phyloP scores from a whole-genome alignment of 1,140 invertebrate species.

The Argopecten irradians region DNA sequence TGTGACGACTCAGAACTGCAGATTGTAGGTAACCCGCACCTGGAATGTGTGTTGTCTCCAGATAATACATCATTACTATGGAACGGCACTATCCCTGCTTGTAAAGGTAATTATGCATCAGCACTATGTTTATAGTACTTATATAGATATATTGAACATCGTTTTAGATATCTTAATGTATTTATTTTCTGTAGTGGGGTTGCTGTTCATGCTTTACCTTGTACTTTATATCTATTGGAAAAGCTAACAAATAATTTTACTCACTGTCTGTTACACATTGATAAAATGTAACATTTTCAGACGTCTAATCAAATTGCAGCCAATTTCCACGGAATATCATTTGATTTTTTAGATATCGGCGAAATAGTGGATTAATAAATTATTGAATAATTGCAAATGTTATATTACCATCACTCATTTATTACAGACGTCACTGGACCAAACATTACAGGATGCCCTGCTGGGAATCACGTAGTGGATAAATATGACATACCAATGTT shows the following conservation, averaged over 20 bases:
- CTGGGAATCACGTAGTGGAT: neutral
- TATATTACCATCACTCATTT: no score
- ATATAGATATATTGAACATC: neutral
- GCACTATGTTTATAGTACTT: neutral
- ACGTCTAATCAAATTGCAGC: no score
- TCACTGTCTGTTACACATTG: no score
- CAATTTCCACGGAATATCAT: no score
- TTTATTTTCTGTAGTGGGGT: no score
- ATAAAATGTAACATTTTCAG: no score
- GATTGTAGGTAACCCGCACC: neutral
- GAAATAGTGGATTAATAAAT: no score
- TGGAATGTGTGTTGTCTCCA: neutral
- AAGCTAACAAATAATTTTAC: no score
- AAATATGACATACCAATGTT: constrained; percentile 13
- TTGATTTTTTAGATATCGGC: no score
- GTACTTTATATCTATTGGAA: no score
- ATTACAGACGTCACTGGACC: constrained; percentile 24
- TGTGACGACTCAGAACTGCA: constrained; percentile 1
- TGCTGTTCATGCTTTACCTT: no score
- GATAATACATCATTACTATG: constrained; percentile 13
- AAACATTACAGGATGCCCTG: constrained; percentile 31
- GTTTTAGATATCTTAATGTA: neutral
- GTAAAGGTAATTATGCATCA: constrained; percentile 38
- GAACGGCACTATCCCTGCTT: constrained; percentile 37
- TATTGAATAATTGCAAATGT: no score